phyloP scores from a whole-genome alignment of 2,797 vertebrate species.

The Neosilurus hyrtlii region DNA sequence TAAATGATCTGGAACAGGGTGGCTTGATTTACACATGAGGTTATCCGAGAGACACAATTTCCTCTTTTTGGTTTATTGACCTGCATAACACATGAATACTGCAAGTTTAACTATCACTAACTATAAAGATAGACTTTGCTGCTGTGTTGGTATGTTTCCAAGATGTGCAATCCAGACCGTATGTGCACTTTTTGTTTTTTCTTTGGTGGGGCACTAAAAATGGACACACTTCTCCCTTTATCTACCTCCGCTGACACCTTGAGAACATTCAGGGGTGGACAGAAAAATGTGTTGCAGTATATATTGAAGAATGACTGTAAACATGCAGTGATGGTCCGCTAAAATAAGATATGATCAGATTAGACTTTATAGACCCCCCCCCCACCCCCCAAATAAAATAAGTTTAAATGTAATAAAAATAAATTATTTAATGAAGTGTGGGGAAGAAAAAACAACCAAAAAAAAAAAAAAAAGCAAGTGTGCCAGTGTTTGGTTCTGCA shows the following conservation, averaged over 20 bases:
- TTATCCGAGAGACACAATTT: background rate
- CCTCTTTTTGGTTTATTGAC: background rate
- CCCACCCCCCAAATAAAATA: too few relatives aligned
- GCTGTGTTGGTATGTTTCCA: background rate
- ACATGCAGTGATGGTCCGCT: too few relatives aligned
- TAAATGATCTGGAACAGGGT: background rate
- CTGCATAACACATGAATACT: background rate
- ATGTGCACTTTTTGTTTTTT: background rate
- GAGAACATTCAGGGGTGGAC: background rate
- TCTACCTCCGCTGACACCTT: too few relatives aligned
- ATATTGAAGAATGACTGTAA: background rate
- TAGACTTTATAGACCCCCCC: background rate
- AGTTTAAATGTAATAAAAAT: background rate
- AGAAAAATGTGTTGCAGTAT: background rate
- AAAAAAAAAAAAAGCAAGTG: background rate
- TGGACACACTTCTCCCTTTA: background rate
- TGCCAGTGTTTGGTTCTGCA: too few relatives aligned
- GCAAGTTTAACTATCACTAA: background rate
- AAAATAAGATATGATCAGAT: background rate
- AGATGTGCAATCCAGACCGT: background rate
- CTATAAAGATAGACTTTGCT: background rate
- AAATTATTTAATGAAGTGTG: background rate
- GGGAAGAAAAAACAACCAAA: too few relatives aligned
- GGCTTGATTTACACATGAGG: background rate
- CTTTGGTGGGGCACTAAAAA: background rate